Conservation (phyloP, 1,140 invertebrate genomes). For the Lepidotrigona ventralis region DNA sequence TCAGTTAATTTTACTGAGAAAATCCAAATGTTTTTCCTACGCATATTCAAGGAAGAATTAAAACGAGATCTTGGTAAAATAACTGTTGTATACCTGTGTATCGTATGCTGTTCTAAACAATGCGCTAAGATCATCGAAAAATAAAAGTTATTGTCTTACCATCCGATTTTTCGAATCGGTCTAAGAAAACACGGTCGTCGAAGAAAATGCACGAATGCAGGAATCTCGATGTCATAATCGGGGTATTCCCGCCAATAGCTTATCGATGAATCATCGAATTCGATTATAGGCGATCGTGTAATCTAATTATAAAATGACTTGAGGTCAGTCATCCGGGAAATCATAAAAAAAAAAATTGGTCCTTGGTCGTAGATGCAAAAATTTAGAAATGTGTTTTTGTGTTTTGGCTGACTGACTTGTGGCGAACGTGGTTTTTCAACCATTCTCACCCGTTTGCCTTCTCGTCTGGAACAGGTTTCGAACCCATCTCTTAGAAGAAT, state of each 20-base stretch:
- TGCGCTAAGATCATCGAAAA: background rate
- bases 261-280: constrained; percentile 48
- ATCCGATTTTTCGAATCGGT: too few species aligned
- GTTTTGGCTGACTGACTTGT: background rate
- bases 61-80: background rate
- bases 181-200: background rate
- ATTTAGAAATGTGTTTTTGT: background rate
- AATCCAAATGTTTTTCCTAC: background rate
- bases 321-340: constrained; percentile 56
- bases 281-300: constrained; percentile 24
- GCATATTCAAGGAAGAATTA: background rate
- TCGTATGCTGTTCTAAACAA: background rate
- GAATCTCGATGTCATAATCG: background rate
- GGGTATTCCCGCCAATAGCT: constrained; percentile 53
- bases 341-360: background rate
- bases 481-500: constrained; percentile 18
- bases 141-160: background rate
- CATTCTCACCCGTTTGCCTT: background rate
- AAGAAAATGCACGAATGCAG: background rate
- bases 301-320: constrained; percentile 30
- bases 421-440: background rate
- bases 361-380: background rate
- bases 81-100: background rate
- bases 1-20: background rate
- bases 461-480: constrained; percentile 48